These are phyloP conservation scores for Anguilla rostrata DNA, from an alignment of 2,113 vertebrate genomes.

Conservation along the genomic window DNA sequence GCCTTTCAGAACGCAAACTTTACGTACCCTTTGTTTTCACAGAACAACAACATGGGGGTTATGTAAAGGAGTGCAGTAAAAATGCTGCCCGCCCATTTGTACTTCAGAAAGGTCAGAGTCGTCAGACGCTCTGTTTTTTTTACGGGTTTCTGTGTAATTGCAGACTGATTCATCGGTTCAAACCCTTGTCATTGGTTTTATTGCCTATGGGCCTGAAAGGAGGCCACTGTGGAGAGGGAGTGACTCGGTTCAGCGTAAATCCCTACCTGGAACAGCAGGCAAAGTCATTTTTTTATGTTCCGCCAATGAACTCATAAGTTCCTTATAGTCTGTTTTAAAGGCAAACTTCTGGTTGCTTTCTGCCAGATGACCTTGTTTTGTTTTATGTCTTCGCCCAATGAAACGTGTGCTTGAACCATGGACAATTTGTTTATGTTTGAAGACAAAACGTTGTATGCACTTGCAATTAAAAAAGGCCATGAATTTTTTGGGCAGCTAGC, in stretches of 20 bases:
- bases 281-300: constrained; percentile 38
- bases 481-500: constrained; percentile 54
- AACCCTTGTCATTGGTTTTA: constrained; percentile 32
- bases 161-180: constrained; percentile 19
- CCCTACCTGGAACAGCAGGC: constrained; percentile 35
- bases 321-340: constrained; percentile 35
- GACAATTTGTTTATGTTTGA: constrained; percentile 68
- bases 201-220: constrained; percentile 15
- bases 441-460: constrained; percentile 51
- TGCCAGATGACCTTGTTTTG: constrained; percentile 38
- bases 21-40: constrained; percentile 27
- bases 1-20: constrained; percentile 33
- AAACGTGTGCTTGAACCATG: constrained; percentile 52
- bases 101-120: constrained; percentile 12
- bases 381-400: constrained; percentile 52
- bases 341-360: constrained; percentile 32
- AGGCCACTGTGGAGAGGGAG: constrained; percentile 15
- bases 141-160: constrained; percentile 17
- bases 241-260: constrained; percentile 20
- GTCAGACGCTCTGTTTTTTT: constrained; percentile 2
- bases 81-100: constrained; percentile 9
- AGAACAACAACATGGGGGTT: constrained; percentile 1
- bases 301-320: background rate
- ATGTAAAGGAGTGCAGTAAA: constrained; percentile 22
- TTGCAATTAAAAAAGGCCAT: constrained; percentile 61